phyloP scores from a whole-genome alignment of 2,888 invertebrate genomes.

The Fissipunctia ypsillon region DNA sequence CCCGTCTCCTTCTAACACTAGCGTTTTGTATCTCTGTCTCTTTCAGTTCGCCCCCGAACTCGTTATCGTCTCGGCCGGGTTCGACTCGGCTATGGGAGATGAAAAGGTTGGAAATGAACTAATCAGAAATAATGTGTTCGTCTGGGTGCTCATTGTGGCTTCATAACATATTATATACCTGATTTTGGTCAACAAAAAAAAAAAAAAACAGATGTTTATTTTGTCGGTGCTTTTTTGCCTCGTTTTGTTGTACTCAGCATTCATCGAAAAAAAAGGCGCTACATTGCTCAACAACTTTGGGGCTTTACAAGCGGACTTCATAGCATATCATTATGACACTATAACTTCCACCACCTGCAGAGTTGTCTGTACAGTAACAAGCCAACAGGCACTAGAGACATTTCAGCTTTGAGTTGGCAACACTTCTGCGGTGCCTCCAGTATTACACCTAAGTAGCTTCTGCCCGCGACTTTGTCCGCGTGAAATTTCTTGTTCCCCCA shows the following conservation, averaged over 20 bases:
- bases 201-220: not conserved
- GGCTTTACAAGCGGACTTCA: not conserved
- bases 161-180: not conserved
- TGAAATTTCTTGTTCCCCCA: too few relatives aligned
- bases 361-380: not conserved
- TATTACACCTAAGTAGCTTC: too few relatives aligned
- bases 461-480: too few relatives aligned
- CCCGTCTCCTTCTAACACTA: slow-evolving; percentile 69
- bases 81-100: slow-evolving; percentile 94
- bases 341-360: not conserved
- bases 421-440: not conserved
- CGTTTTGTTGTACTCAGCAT: too few relatives aligned
- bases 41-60: slow-evolving; percentile 95
- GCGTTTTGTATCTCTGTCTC: slow-evolving; percentile 75
- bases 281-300: not conserved
- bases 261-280: not conserved
- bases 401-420: not conserved
- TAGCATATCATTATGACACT: not conserved
- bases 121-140: slow-evolving; percentile 25
- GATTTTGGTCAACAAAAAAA: not conserved
- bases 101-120: slow-evolving; percentile 90
- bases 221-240: not conserved
- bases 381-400: not conserved
- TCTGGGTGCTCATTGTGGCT: slow-evolving; percentile 14
- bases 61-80: slow-evolving; percentile 94